phyloP scores from a whole-genome alignment of 2,113 vertebrate species.

The Anas platyrhynchos region DNA sequence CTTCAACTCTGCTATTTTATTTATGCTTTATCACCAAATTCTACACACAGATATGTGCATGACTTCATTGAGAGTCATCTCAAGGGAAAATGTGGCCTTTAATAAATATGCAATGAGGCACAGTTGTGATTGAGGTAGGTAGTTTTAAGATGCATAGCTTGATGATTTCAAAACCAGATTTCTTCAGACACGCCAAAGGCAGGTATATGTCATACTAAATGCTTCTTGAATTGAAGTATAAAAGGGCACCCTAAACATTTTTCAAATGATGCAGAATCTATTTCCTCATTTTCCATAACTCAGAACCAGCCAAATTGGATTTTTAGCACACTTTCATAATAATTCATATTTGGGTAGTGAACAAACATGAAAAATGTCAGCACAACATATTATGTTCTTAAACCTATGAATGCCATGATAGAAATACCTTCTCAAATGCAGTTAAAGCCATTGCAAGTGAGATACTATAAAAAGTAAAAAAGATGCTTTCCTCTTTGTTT shows the following conservation, averaged over 20 bases:
- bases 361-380: background rate
- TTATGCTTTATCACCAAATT: background rate
- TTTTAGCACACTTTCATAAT: background rate
- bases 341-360: background rate
- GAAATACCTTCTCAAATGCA: background rate
- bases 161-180: slow-evolving; percentile 28
- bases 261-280: background rate
- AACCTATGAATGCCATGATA: background rate
- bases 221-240: background rate
- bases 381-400: background rate
- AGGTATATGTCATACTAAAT: slow-evolving; percentile 1
- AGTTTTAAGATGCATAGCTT: slow-evolving; percentile 17
- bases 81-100: background rate
- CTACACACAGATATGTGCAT: background rate
- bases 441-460: background rate
- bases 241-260: slow-evolving; percentile 22
- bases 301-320: background rate
- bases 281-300: background rate
- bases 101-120: background rate
- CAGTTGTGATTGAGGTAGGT: background rate
- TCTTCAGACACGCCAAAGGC: background rate
- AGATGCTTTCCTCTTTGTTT: background rate
- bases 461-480: background rate
- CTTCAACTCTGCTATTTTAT: slow-evolving; percentile 12
- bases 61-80: background rate